A percentile compares a stretch with the other conserved stretches of the same genome.
phyloP scores from a whole-genome alignment of 1,140 invertebrate genomes.

The Panagrolaimus sp. region DNA sequence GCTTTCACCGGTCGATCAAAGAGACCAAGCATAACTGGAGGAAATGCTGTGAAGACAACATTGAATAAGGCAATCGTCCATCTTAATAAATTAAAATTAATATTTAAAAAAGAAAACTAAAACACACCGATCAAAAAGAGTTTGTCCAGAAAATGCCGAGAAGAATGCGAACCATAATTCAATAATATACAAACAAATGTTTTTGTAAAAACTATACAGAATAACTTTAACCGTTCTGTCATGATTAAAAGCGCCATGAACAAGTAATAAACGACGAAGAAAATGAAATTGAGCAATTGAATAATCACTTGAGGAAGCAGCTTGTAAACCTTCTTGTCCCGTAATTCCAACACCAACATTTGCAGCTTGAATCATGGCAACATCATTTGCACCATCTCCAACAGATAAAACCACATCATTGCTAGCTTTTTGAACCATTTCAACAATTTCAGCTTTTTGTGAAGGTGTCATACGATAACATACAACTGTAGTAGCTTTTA shows the following conservation, averaged over 20 bases:
- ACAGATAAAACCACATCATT: conserved; percentile 87
- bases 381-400: conserved; percentile 98
- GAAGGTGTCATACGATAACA: conserved; percentile 96
- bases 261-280: conserved; percentile 78
- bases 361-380: conserved; percentile 87
- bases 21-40: conserved; percentile 85
- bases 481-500: conserved; percentile 89
- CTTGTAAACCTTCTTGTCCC: conserved; percentile 94
- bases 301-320: conserved; percentile 86
- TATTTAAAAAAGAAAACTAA: not conserved
- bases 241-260: conserved; percentile 98
- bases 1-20: conserved; percentile 91
- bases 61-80: conserved; percentile 98
- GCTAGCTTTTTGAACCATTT: conserved; percentile 79
- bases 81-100: conserved; percentile 58
- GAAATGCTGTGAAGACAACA: conserved; percentile 86
- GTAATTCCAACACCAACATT: conserved; percentile 88
- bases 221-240: conserved; percentile 92
- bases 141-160: conserved; percentile 95
- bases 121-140: conserved; percentile 75
- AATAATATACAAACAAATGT: conserved; percentile 96
- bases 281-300: conserved; percentile 75
- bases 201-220: conserved; percentile 98
- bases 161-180: conserved; percentile 98
- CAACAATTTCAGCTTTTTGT: conserved; percentile 92